Percentiles rank a stretch among this genome's conserved stretches.
These are phyloP conservation scores for Anas capensis DNA, from an alignment of 2,797 vertebrate species.

Conservation along the genomic window DNA sequence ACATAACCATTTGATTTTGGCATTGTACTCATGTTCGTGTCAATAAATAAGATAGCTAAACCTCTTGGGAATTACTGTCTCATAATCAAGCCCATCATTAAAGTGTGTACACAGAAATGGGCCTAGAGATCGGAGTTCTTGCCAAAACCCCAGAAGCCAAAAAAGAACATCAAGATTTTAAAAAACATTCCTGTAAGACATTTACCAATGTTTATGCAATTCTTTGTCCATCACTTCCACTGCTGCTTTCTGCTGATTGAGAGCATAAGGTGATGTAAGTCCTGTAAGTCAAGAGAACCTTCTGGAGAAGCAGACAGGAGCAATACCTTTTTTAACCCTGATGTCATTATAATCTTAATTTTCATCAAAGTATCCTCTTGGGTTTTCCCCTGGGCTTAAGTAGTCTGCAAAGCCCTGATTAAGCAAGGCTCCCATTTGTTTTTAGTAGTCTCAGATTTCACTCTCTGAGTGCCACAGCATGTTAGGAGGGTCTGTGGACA, in stretches of 20 bases:
- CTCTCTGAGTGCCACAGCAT: neutral
- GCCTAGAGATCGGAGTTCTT: constrained; percentile 7
- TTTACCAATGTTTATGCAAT: constrained; percentile 63
- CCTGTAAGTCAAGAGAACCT: neutral
- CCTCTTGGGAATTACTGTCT: constrained; percentile 48
- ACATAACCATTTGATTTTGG: constrained; percentile 47
- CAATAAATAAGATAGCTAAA: constrained; percentile 60
- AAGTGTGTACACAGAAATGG: constrained; percentile 53
- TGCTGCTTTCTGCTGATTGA: neutral
- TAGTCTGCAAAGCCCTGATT: neutral
- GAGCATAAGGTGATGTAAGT: constrained; percentile 19
- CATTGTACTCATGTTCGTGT: neutral
- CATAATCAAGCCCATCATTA: constrained; percentile 75
- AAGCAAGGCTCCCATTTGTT: constrained; percentile 4
- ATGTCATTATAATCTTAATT: neutral
- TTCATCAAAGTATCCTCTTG: neutral
- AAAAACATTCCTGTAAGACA: constrained; percentile 48
- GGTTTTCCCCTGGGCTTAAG: neutral
- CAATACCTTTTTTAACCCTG: neutral
- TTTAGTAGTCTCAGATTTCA: neutral
- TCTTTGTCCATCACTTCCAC: constrained; percentile 25
- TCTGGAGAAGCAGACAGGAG: constrained; percentile 2
- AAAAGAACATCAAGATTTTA: constrained; percentile 61
- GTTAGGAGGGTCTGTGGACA: neutral
- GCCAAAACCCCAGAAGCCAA: constrained; percentile 72